Evolutionary conservation across 2,113 vertebrate species (phyloP).

Genomic region (Lamprologus callipterus): DNA sequence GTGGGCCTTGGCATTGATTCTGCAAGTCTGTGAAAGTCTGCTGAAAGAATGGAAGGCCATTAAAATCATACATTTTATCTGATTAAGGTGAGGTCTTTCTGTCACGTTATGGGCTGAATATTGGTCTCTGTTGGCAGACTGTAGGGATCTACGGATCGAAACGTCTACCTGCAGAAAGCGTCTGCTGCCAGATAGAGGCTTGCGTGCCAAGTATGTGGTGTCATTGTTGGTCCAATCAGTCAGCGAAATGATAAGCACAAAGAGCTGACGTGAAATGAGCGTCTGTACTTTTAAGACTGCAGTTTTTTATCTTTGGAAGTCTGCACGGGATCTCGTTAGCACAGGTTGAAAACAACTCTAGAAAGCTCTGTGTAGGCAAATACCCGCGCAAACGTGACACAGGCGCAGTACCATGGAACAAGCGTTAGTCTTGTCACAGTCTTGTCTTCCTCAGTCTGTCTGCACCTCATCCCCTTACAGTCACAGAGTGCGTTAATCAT

Average conservation of each 20-base stretch:
- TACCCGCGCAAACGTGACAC: background rate
- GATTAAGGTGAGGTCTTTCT: background rate
- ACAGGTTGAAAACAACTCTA: background rate
- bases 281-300: background rate
- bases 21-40: background rate
- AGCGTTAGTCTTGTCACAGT: background rate
- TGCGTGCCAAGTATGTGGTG: background rate
- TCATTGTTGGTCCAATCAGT: background rate
- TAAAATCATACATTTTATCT: background rate
- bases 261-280: background rate
- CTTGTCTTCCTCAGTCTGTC: background rate
- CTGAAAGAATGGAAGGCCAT: background rate
- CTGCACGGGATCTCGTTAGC: background rate
- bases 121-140: background rate
- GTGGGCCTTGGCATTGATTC: background rate
- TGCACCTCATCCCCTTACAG: background rate
- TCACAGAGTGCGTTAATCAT: conserved; percentile 1
- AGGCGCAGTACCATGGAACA: background rate
- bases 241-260: background rate
- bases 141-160: background rate
- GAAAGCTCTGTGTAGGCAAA: background rate
- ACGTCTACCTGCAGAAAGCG: background rate
- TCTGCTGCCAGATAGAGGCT: background rate
- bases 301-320: background rate
- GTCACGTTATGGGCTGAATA: background rate